Evolutionary conservation across 1,140 invertebrate species (phyloP).

Genomic region (Trichonephila clavata): DNA sequence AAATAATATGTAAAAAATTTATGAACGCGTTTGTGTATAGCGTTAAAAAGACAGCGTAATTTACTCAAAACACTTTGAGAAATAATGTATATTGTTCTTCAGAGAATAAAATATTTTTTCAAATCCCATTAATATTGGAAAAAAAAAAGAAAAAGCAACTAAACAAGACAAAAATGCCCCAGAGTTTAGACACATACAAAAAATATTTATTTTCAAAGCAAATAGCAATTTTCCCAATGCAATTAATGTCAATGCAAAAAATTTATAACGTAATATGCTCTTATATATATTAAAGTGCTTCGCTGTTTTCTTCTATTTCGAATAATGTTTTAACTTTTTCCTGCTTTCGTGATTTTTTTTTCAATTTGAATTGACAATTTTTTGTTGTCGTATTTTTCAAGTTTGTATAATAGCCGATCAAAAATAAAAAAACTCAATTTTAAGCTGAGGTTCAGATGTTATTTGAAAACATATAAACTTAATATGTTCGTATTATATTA

Average conservation of each 20-base stretch:
- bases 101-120: not conserved
- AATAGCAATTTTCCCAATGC: not conserved
- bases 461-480: too few relatives aligned
- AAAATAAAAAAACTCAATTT: too few relatives aligned
- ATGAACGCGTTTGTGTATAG: not conserved
- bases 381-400: not conserved
- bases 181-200: not conserved
- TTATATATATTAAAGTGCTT: not conserved
- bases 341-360: not conserved
- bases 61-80: not conserved
- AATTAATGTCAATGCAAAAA: not conserved
- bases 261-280: constrained; percentile 1
- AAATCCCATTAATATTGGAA: not conserved
- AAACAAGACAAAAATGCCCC: not conserved
- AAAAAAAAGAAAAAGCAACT: not conserved
- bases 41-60: not conserved
- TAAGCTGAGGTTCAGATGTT: too few relatives aligned
- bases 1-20: not conserved
- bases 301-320: not conserved
- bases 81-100: not conserved
- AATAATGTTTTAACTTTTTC: not conserved
- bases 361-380: not conserved
- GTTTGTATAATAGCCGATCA: too few relatives aligned
- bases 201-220: not conserved
- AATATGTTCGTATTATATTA: too few relatives aligned